Base-by-base conservation (phyloP, 2,888 invertebrate species). In the Dendrolimus houi region DNA sequence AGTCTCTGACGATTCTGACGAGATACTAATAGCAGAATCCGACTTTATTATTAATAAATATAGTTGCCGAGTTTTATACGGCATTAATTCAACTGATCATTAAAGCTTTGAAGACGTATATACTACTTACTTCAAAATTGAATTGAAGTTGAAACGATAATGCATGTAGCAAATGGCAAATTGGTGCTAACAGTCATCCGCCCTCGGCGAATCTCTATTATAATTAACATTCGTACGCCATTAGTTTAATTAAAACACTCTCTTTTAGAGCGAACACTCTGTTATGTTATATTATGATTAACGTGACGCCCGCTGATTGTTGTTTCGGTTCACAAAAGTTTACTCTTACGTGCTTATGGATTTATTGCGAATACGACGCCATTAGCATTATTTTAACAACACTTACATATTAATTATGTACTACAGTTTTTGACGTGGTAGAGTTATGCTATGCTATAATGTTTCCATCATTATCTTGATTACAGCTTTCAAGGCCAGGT, bases 171-270 rank as follows among this genome's bases (percentile, higher is more conserved):
- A 53, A 52, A 62, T 63, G 57, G 71, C 74, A 71, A 29, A 72
- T 74, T 73, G 58, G 54, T 62, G 65, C 66, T 66, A 69, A 65
- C 69, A 75, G 68, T 75, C 74, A 70, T 71, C 79, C 79, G 80
- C 78, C 77, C 79, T 79, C 78, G 52, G 41, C 56, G 70, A 82
- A 92, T 93, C 93, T 93, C 93, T 92, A 92, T 92, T 89, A 92
- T 93, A 94, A 94, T 94, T 94, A 94, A 93, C 93, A 93, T 93
- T 93, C 92, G 92, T 59, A 57, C 91, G 91, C 94, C 94, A 94
- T 94, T 94, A 94, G 93, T 93, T 92, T 94, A 94, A 94, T 94
- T 94, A 94, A 94, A 93, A 92, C 92, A 92, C 92, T 93, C 93
- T 93, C 76, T 81, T 80, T 80, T 72, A 69, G 68, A 62, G 59